A percentile compares a stretch with the other conserved stretches of the same genome.
Evolutionary conservation across 2,888 invertebrate species (phyloP).

Genomic region (Eustalomyia histrio): DNA sequence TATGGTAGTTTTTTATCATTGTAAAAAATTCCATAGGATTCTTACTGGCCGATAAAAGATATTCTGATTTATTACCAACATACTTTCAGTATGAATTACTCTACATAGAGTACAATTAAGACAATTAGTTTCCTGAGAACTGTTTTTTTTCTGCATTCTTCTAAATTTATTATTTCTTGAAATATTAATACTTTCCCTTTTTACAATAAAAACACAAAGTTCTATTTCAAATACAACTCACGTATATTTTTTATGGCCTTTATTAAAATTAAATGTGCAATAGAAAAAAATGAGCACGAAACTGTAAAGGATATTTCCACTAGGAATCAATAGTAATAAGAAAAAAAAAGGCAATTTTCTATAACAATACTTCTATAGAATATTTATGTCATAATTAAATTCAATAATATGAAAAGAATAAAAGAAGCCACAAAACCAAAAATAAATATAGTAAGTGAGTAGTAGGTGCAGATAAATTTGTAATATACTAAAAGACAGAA

Average conservation of each 20-base stretch:
- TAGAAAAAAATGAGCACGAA: conserved; percentile 18
- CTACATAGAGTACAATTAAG: background rate
- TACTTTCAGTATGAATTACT: too few relatives aligned
- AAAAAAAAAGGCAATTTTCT: conserved; percentile 34
- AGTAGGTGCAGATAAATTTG: too few relatives aligned
- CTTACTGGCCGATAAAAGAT: too few relatives aligned
- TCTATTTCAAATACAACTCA: conserved; percentile 37
- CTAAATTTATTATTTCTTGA: too few relatives aligned
- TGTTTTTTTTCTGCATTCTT: too few relatives aligned
- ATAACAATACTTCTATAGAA: conserved; percentile 45
- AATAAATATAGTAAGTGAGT: background rate
- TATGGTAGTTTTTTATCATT: too few relatives aligned
- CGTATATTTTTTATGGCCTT: conserved; percentile 51
- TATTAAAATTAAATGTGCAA: conserved; percentile 60
- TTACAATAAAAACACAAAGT: too few relatives aligned
- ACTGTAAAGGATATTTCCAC: conserved; percentile 7
- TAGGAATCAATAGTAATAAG: background rate
- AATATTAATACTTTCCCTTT: background rate
- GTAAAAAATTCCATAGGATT: too few relatives aligned
- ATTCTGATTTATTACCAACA: too few relatives aligned
- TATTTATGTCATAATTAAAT: conserved; percentile 51
- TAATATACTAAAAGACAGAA: too few relatives aligned
- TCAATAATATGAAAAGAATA: conserved; percentile 30
- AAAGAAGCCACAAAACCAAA: background rate
- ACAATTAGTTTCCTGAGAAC: background rate